Evolutionary conservation across 2,797 vertebrate genomes (phyloP), one percentile per base, ranked within the genome.

Genomic region (Heteromormyrus szaboi): DNA sequence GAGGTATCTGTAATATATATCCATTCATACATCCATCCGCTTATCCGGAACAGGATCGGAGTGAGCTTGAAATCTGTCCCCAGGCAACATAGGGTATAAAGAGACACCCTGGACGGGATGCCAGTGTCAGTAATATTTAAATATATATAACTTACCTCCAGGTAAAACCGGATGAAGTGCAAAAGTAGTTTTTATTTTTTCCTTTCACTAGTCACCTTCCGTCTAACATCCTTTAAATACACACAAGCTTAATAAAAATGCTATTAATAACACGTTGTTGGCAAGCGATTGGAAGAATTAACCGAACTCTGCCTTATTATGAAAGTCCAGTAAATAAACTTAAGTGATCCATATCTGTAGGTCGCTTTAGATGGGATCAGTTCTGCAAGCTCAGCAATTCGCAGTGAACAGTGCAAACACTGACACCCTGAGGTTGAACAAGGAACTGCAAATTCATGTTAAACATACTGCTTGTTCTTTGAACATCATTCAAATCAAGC

Each of bases 381-480:
- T 44, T 50, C 44, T 25, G 81, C 81, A 85, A 85, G 51, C 22
- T 85, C 81, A 85, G 81, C 81, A 85, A 14, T n/a, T 85, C 22
- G 7, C 37, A 29, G 37, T 59, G 25, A 90, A 54, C 89, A 62
- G 90, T 93, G 94, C 93, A 93, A 94, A 96, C 91, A 95, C 93
- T 96, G 96, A 95, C 96, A 94, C 94, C 96, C 90, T 94, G 95
- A 91, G 96, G 95, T 90, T 29, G 59, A 44, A 88, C 7, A 11
- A 22, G 87, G 94, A 94, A 96, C 91, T 95, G 93, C 95, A 92
- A 88, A 89, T 81, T 11, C 51, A 86, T 53, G 51, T 56, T 50
- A 85, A 85, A 44, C 17, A 19, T 41, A 79, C 6, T 17, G 72
- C 33, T 79, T 79, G 1, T 76, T 41, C 33, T 41, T 37, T 76